These are phyloP conservation scores for Salminus brasiliensis DNA, from an alignment of 2,113 vertebrate species.

Conservation along the genomic window DNA sequence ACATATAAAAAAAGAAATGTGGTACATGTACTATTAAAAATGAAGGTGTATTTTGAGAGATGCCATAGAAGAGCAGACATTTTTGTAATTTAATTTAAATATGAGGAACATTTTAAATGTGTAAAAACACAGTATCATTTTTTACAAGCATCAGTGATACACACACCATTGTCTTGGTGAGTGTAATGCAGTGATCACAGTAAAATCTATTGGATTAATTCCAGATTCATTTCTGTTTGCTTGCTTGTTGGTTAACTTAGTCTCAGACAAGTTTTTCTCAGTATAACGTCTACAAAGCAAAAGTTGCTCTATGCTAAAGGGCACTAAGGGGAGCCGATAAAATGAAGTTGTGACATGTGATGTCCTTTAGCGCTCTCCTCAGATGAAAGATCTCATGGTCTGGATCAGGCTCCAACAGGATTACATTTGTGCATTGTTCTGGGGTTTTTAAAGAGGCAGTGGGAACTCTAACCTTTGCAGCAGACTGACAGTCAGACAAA, in stretches of 20 bases:
- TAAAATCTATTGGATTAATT: no score
- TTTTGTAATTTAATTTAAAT: no score
- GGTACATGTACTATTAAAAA: no score
- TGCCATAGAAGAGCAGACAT: no score
- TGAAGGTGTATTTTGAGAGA: no score
- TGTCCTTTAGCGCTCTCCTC: constrained; percentile 15
- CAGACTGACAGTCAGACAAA: constrained; percentile 42
- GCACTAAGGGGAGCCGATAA: not conserved
- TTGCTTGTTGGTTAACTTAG: not conserved
- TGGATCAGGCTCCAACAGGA: constrained; percentile 45
- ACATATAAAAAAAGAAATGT: no score
- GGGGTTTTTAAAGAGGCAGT: constrained; percentile 15
- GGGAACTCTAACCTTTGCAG: constrained; percentile 40
- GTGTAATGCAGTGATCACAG: no score
- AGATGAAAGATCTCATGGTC: constrained; percentile 29
- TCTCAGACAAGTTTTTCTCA: not conserved
- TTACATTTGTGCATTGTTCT: constrained; percentile 49
- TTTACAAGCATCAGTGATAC: no score
- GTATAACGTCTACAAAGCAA: not conserved
- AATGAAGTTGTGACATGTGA: constrained; percentile 41
- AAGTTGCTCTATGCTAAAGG: not conserved
- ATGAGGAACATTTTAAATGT: no score
- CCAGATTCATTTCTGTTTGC: not conserved
- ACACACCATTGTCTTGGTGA: no score
- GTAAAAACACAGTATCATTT: no score